phyloP scores from a whole-genome alignment of 2,888 invertebrate species.

The Stegana nigrithorax region DNA sequence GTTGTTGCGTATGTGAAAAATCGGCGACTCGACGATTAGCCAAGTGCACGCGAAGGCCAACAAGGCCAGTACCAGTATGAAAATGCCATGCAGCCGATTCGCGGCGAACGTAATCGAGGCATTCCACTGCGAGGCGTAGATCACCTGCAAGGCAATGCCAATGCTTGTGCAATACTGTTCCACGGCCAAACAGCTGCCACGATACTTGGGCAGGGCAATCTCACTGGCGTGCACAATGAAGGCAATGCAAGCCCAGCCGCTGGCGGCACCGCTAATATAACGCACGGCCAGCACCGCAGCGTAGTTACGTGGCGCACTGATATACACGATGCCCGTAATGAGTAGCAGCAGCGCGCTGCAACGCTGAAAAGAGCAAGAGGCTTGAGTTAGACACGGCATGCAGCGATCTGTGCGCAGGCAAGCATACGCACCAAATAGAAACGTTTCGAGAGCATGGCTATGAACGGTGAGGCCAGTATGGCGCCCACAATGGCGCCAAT shows the following conservation, averaged over 20 bases:
- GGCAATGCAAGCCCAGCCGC: conserved; percentile 36
- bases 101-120: neutral
- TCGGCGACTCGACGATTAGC: conserved; percentile 39
- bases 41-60: conserved; percentile 23
- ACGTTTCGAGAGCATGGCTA: conserved; percentile 18
- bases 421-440: conserved; percentile 16
- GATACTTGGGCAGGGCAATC: conserved; percentile 28
- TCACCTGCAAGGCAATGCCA: conserved; percentile 37
- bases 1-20: conserved; percentile 31
- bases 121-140: conserved; percentile 28
- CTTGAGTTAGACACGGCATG: neutral
- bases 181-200: conserved; percentile 33
- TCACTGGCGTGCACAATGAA: conserved; percentile 41
- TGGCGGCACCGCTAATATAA: conserved; percentile 42
- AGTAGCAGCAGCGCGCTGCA: conserved; percentile 27
- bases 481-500: conserved; percentile 40
- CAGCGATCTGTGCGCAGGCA: neutral
- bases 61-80: conserved; percentile 29
- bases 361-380: conserved; percentile 13
- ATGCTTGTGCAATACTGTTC: conserved; percentile 32
- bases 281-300: conserved; percentile 34
- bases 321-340: conserved; percentile 35
- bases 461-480: conserved; percentile 30
- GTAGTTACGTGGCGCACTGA: conserved; percentile 26
- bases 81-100: conserved; percentile 36